Evolutionary conservation across 2,888 invertebrate genomes (phyloP).

Genomic region (Tigriopus californicus): DNA sequence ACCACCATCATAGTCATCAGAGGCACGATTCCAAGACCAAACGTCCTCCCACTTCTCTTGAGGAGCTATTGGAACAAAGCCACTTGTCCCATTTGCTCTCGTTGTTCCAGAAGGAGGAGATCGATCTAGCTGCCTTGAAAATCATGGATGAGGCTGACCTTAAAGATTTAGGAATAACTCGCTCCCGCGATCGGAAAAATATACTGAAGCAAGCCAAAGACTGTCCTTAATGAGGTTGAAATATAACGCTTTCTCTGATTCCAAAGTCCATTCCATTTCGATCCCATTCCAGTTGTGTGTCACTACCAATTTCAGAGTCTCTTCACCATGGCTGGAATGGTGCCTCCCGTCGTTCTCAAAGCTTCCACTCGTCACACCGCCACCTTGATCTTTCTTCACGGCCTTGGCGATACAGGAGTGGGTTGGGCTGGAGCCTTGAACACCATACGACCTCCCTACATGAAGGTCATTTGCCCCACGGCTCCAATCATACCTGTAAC

Average conservation of each 20-base stretch:
- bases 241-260: too few species aligned
- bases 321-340: neutral
- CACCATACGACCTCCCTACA: constrained; percentile 12
- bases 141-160: neutral
- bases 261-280: too few species aligned
- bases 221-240: too few species aligned
- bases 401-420: constrained; percentile 14
- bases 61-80: neutral
- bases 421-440: constrained; percentile 15
- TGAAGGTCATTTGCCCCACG: constrained; percentile 15
- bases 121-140: neutral
- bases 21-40: too few species aligned
- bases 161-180: neutral
- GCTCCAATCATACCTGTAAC: constrained; percentile 10
- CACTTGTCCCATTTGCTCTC: neutral
- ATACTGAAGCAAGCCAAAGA: neutral
- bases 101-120: neutral
- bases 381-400: constrained; percentile 15
- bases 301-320: too few species aligned
- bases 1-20: too few species aligned
- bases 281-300: neutral
- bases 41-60: neutral
- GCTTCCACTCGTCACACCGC: constrained; percentile 5
- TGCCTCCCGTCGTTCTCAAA: constrained; percentile 6
- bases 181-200: neutral